Base-by-base conservation (phyloP, 2,113 vertebrate species). In the Phaethornis superciliosus region DNA sequence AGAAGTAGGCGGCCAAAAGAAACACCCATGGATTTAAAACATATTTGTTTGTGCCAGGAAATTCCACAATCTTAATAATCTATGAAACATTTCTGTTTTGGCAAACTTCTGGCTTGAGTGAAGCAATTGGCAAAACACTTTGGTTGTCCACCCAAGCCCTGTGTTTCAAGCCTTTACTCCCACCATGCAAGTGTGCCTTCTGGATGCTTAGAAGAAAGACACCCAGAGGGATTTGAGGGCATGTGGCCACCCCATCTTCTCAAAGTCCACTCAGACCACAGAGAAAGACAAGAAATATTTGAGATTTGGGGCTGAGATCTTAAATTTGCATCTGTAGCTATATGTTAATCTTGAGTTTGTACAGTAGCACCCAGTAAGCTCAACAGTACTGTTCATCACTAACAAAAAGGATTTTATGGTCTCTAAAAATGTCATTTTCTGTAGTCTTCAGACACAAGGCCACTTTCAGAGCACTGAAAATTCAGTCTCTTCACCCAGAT, bases 181-280 rank as follows among this genome's bases (percentile, higher is more conserved):
- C 59, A 33, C 81, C 44, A 4, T 2, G 15, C 58, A 30, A 65
- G 54, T 49, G 49, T 8, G 67, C 46, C 27, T 56, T 70, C 40
- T 77, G 37, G 72, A 33, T 0, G 2, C 46, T 1, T 1, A 6
- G 12, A 26, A 82, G 52, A 56, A 59, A 24, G 64, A 20, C 30
- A 17, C 68, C 23, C 42, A 19, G 15, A 49, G 3, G 51, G 82
- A 33, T 42, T 3, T 3, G 47, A n/a, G 82, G 7, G 8, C 42
- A 1, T 2, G 13, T 18, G 55, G 33, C 46, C 63, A 7, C 19
- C 4, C 8, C 35, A 7, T 4, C 81, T 40, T n/a, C 33, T 14
- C 4, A 3, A 67, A 59, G 18, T 2, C 59, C 8, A 12, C 8
- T 67, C 30, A 3, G 1, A 18, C 19, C 5, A 4, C 68, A 9